Conservation (phyloP, 2,797 vertebrate species). For the Hirundo rustica region DNA sequence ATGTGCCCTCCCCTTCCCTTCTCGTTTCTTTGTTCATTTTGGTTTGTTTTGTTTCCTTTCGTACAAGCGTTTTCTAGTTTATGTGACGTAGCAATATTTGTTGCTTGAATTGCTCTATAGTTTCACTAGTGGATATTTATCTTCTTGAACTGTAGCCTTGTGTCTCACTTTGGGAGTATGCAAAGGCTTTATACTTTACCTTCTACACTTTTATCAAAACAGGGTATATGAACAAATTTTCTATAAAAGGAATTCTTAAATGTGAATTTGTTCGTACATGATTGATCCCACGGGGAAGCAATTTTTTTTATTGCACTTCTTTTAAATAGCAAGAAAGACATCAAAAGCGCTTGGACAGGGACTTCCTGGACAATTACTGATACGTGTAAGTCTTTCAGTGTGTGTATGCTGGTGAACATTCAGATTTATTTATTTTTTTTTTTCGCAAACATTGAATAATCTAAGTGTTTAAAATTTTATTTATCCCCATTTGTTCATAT, state of each 20-base stretch:
- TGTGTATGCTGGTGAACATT: conserved; percentile 89
- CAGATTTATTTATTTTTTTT: conserved; percentile 94
- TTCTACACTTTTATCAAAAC: conserved; percentile 89
- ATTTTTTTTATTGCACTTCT: conserved; percentile 96
- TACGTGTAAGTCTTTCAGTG: conserved; percentile 84
- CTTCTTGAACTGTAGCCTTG: conserved; percentile 77
- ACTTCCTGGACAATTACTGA: conserved; percentile 79
- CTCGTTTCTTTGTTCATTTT: conserved; percentile 40
- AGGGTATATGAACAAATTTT: conserved; percentile 98
- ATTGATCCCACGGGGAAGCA: conserved; percentile 90
- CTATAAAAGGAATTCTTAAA: conserved; percentile 83
- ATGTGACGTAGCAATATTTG: conserved; percentile 91
- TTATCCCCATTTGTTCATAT: conserved; percentile 87
- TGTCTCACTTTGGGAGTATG: conserved; percentile 82
- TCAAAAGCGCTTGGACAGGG: conserved; percentile 85
- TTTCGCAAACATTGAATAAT: conserved; percentile 85
- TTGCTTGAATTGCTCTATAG: conserved; percentile 88
- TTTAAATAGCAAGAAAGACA: conserved; percentile 84
- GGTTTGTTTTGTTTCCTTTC: conserved; percentile 71
- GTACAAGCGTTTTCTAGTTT: conserved; percentile 85
- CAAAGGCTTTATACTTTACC: conserved; percentile 79
- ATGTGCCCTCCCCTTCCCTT: neutral
- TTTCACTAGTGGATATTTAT: conserved; percentile 87
- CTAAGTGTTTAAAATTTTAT: conserved; percentile 92
- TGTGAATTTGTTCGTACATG: conserved; percentile 93